A percentile compares a stretch with the other conserved stretches of the same genome.
Evolutionary conservation across 2,113 vertebrate genomes (phyloP).

Genomic region (Neogobius melanostomus): DNA sequence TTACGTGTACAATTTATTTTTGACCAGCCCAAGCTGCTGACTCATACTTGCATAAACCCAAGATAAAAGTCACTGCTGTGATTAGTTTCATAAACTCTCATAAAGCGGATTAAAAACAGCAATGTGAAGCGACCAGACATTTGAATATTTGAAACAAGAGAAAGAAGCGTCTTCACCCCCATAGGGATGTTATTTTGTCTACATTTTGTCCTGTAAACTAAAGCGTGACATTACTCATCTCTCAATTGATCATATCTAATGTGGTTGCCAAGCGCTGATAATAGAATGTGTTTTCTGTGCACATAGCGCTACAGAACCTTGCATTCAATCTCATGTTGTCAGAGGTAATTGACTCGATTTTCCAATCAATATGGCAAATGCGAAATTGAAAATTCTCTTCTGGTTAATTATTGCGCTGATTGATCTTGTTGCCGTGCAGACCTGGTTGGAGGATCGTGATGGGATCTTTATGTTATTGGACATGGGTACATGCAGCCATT

Average conservation of each 20-base stretch:
- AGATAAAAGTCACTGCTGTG: slow-evolving; percentile 39
- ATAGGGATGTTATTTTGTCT: background rate
- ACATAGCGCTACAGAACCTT: slow-evolving; percentile 44
- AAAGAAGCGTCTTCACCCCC: background rate
- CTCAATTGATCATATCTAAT: slow-evolving; percentile 22
- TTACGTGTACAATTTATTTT: too few species aligned
- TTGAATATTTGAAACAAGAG: too few species aligned
- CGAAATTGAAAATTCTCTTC: slow-evolving; percentile 61
- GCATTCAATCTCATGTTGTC: slow-evolving; percentile 43
- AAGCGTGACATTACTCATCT: background rate
- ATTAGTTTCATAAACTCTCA: slow-evolving; percentile 71
- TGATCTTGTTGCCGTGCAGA: slow-evolving; percentile 34
- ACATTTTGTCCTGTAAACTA: background rate
- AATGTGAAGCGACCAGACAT: background rate
- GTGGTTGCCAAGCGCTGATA: slow-evolving; percentile 20
- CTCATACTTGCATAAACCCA: slow-evolving; percentile 54
- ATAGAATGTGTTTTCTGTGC: slow-evolving; percentile 31
- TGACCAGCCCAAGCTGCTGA: slow-evolving; percentile 45
- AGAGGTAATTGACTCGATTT: slow-evolving; percentile 65
- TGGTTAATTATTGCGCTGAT: slow-evolving; percentile 55
- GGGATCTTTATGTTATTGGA: slow-evolving; percentile 50
- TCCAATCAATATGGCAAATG: slow-evolving; percentile 58
- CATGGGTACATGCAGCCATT: slow-evolving; percentile 28
- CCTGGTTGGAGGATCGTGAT: slow-evolving; percentile 34
- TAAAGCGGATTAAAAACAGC: slow-evolving; percentile 66